Conservation (phyloP, 2,888 invertebrate species). For the Drosophila ustulata region DNA sequence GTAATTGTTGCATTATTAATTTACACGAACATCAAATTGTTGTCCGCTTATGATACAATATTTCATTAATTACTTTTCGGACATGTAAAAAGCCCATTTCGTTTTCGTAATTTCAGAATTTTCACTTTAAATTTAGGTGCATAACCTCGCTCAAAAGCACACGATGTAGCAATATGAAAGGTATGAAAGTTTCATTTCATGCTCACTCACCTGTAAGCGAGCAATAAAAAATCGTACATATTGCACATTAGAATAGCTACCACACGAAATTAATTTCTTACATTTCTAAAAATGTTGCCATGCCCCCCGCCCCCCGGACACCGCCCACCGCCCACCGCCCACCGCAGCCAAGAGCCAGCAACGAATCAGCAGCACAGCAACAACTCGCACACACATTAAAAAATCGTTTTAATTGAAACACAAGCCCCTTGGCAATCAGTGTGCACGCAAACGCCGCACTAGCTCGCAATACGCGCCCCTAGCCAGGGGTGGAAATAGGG, state of each 20-base stretch:
- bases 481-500: slow-evolving; percentile 21
- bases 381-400: slow-evolving; percentile 56
- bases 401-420: slow-evolving; percentile 75
- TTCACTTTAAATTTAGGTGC: background rate
- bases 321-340: too few relatives aligned
- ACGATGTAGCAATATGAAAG: background rate
- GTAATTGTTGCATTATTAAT: too few relatives aligned
- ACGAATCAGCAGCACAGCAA: background rate
- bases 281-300: slow-evolving; percentile 37
- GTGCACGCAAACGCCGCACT: slow-evolving; percentile 63
- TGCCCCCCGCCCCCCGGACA: background rate
- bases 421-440: slow-evolving; percentile 71
- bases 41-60: too few relatives aligned
- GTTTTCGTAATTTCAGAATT: background rate
- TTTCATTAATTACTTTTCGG: too few relatives aligned
- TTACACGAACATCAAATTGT: too few relatives aligned
- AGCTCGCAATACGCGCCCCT: slow-evolving; percentile 38
- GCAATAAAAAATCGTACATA: slow-evolving; percentile 18
- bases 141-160: background rate
- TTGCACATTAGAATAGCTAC: slow-evolving; percentile 27
- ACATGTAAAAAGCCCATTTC: background rate
- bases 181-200: slow-evolving; percentile 5
- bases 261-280: slow-evolving; percentile 67
- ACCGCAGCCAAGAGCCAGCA: background rate
- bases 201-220: slow-evolving; percentile 21